A percentile compares a stretch with the other conserved stretches of the same genome.
These are phyloP conservation scores for Enteromius treurensis DNA, from an alignment of 2,797 vertebrate genomes.

Conservation along the genomic window DNA sequence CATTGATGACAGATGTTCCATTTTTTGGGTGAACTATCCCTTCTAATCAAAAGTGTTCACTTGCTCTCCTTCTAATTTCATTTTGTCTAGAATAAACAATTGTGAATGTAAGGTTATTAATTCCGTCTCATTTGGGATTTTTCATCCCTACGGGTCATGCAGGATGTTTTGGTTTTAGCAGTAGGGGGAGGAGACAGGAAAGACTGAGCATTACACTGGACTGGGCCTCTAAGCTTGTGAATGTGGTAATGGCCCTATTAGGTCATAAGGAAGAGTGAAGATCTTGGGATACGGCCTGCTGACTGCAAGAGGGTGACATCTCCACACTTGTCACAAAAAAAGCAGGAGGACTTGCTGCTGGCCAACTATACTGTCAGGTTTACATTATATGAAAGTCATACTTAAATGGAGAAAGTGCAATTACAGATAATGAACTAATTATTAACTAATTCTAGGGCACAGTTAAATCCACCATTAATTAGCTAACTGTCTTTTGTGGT, in stretches of 20 bases:
- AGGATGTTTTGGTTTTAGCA: not conserved
- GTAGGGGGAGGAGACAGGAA: constrained; percentile 4
- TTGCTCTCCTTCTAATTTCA: constrained; percentile 15
- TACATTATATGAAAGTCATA: not conserved
- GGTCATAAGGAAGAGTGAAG: constrained; percentile 57
- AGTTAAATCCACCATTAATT: not conserved
- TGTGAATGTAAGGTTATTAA: constrained; percentile 10
- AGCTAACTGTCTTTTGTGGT: not conserved
- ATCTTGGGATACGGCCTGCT: constrained; percentile 52
- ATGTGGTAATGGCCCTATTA: constrained; percentile 61
- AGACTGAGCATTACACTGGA: constrained; percentile 23
- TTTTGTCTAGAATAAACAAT: constrained; percentile 8
- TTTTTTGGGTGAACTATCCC: not conserved
- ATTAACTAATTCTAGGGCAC: not conserved
- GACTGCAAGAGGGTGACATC: constrained; percentile 42
- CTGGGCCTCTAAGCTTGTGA: constrained; percentile 16
- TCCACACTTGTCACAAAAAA: constrained; percentile 40
- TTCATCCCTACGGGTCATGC: constrained; percentile 15
- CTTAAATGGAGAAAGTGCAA: not conserved
- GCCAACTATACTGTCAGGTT: constrained; percentile 1
- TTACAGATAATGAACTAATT: constrained; percentile 4
- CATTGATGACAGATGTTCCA: not conserved
- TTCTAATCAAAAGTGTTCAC: constrained; percentile 10
- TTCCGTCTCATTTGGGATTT: constrained; percentile 2
- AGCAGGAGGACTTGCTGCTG: constrained; percentile 6